Evolutionary conservation across 2,113 vertebrate species (phyloP), one percentile per base, ranked within the genome.

Genomic region (Prunella himalayana): DNA sequence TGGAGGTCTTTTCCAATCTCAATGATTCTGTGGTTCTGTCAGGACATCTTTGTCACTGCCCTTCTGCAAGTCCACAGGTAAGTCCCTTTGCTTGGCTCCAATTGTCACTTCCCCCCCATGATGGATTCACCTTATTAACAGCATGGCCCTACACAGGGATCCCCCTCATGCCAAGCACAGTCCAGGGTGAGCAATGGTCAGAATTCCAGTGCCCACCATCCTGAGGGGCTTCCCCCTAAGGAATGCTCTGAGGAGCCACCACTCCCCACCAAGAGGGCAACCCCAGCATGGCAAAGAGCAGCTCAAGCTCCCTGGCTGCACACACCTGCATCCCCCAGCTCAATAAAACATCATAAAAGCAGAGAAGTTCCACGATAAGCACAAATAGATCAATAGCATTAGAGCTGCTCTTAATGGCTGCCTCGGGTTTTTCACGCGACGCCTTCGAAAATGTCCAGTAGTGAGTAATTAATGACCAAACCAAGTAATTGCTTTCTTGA

Each of bases 401-500:
- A 96, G 82, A 94, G 82, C 81, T 60, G 39, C 69, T 92, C 69
- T 71, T 94, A 97, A 96, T 82, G 97, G 96, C 86, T 95, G 95
- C 97, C 97, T 96, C 88, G 51, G 97, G 96, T 93, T 96, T 96
- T 86, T 72, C 72, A 82, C 59, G 44, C 22, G 24, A 57, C 71
- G 60, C 49, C 70, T 91, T 86, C 68, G 7, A 91, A 96, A 94
- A 91, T 61, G 95, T 96, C 93, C 93, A 94, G 95, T 88, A 85
- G 82, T 37, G 83, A 92, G 96, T 97, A 97, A 97, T 97, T 97
- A 97, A 97, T 96, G 96, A 95, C 88, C 79, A 5, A 79, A 80
- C 81, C 86, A 59, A 92, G 95, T 96, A 97, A 97, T 97, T 97
- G 89, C 94, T 97, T 97, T 96, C 90, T 97, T 96, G 96, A 97